Conservation (phyloP, 2,888 invertebrate genomes). For the Formica aserva region DNA sequence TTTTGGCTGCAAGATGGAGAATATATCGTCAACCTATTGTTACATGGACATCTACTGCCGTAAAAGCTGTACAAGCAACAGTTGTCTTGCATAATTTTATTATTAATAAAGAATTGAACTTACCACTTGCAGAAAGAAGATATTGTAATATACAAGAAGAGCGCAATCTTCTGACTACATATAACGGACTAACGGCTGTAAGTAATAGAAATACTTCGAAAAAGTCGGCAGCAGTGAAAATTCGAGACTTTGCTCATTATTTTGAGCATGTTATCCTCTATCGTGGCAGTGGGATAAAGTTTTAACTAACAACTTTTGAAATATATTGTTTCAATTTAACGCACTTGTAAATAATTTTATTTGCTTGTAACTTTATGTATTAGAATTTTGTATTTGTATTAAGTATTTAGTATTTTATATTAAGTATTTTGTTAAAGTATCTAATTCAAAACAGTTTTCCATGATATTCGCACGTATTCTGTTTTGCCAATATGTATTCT, state of each 20-base stretch:
- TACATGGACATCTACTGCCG: neutral
- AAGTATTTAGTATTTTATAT: too few relatives aligned
- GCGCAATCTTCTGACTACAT: neutral
- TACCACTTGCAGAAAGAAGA: neutral
- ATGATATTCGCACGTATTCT: too few relatives aligned
- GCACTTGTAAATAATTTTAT: neutral
- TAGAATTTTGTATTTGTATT: too few relatives aligned
- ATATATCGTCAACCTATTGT: constrained; percentile 14
- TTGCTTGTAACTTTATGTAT: too few relatives aligned
- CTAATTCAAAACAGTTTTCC: neutral
- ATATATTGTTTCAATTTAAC: neutral
- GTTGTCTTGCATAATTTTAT: constrained; percentile 25
- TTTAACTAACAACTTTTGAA: constrained; percentile 16
- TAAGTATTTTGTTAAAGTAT: neutral
- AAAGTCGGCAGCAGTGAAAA: neutral
- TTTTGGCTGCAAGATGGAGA: constrained; percentile 36
- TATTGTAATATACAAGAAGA: neutral
- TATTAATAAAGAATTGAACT: neutral
- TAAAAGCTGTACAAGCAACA: constrained; percentile 20
- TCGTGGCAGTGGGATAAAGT: constrained; percentile 7
- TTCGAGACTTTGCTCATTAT: constrained; percentile 21
- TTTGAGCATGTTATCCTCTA: neutral
- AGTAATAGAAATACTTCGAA: neutral
- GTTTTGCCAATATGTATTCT: too few relatives aligned
- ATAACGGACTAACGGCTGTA: neutral